These are phyloP conservation scores for Drosophila kanapiae DNA, from an alignment of 1,140 invertebrate genomes.

Conservation along the genomic window DNA sequence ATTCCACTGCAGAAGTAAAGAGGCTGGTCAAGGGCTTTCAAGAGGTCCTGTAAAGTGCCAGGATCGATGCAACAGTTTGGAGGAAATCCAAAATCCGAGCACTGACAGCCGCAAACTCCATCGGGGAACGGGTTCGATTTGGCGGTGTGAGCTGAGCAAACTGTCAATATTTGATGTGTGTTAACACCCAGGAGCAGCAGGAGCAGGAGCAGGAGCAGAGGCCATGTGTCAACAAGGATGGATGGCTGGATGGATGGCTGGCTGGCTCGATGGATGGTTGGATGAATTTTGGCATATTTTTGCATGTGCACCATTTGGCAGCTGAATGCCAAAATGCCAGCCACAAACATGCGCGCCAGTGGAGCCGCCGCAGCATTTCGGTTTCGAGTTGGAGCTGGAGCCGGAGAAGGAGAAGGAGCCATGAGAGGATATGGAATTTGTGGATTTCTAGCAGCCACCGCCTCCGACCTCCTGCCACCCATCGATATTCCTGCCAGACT, in stretches of 20 bases:
- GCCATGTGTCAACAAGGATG: slow-evolving; percentile 71
- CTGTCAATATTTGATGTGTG: slow-evolving; percentile 84
- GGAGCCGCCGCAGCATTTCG: slow-evolving; percentile 28
- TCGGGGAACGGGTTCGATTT: slow-evolving; percentile 44
- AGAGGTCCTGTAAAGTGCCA: slow-evolving; percentile 5
- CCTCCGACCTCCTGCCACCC: background rate
- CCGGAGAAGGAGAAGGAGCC: background rate
- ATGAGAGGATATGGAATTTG: background rate
- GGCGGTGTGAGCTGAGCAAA: slow-evolving; percentile 72
- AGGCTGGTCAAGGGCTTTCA: too few species aligned
- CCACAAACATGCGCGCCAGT: slow-evolving; percentile 70
- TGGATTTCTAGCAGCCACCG: background rate
- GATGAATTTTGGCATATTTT: slow-evolving; percentile 75
- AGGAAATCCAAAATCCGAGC: background rate
- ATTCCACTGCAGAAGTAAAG: too few species aligned
- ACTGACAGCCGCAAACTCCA: slow-evolving; percentile 15
- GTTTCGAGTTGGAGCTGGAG: too few species aligned
- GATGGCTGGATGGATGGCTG: background rate
- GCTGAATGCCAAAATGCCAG: slow-evolving; percentile 78
- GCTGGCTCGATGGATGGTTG: slow-evolving; percentile 15
- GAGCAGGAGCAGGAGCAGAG: slow-evolving; percentile 7
- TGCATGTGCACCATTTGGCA: slow-evolving; percentile 83
- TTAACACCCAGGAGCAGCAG: slow-evolving; percentile 65
- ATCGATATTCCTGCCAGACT: slow-evolving; percentile 38
- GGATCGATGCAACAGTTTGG: slow-evolving; percentile 6